Evolutionary conservation across 2,888 invertebrate species (phyloP), one percentile per base, ranked within the genome.

Genomic region (Trimorus sp.): DNA sequence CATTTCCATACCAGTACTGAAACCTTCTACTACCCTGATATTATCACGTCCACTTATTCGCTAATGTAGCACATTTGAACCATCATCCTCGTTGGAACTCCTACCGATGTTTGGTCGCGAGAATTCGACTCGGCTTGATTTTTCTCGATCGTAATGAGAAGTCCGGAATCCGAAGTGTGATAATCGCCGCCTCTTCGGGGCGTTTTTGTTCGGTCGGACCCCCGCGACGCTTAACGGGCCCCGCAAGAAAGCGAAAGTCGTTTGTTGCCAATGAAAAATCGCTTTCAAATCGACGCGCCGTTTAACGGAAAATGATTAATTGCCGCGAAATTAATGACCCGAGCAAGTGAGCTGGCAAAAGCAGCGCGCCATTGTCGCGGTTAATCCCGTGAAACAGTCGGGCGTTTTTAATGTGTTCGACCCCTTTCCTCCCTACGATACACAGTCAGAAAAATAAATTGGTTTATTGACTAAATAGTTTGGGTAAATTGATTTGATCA

Each of bases 161-260:
- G 12, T 45, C 12, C 12, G 11, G 45, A 26, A 66, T 74, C 66
- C 26, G 84, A 83, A 86, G 83, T 84, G 87, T 86, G 90, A 90
- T 90, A 89, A 88, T 89, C 87, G 84, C 45, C 82, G 83, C 84
- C 84, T 86, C 85, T 85, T 85, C 83, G 84, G 79, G 82, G 66
- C 65, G 77, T 77, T 87, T 86, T 85, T 86, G 84, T 85, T 85
- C 81, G 86, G 83, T 82, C 83, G 83, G 86, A 89, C 89, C 89
- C 89, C 89, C 87, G 88, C 84, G 42, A 85, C 59, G 87, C 87
- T 74, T 87, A 87, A 89, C 88, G 88, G 87, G 88, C 86, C 84
- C 83, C 84, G 84, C 73, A 77, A 56, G 68, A 79, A 73, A 74
- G 36, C 58, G 65, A 77, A 69, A 74, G 71, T 78, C 78, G 78